Conservation (phyloP, 2,797 vertebrate species). For the Sebastes taczanowskii region DNA sequence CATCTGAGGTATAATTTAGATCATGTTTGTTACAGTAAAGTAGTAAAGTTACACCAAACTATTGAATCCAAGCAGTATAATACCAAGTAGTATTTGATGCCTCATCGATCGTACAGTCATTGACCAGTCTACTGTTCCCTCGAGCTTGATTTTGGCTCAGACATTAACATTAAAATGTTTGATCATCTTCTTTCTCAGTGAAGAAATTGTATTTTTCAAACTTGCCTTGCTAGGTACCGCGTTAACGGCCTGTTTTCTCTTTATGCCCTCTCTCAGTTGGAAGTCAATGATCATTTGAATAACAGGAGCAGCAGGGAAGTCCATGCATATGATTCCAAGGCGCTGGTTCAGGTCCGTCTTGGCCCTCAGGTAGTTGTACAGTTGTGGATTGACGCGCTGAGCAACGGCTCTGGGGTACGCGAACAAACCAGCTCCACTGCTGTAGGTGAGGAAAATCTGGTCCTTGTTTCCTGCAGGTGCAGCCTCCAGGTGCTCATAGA, state of each 20-base stretch:
- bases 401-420: conserved; percentile 82
- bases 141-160: background rate
- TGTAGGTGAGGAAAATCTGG: conserved; percentile 85
- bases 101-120: background rate
- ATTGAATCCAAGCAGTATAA: background rate
- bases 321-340: conserved; percentile 86
- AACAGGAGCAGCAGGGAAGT: conserved; percentile 84
- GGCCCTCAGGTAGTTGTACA: conserved; percentile 78
- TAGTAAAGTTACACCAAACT: background rate
- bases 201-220: conserved; percentile 1
- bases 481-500: conserved; percentile 78
- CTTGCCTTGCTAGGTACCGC: background rate
- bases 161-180: background rate
- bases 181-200: conserved; percentile 2
- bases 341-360: conserved; percentile 58
- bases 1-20: background rate
- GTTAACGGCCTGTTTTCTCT: background rate
- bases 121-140: background rate
- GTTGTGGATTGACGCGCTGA: conserved; percentile 76
- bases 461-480: conserved; percentile 66
- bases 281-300: conserved; percentile 83
- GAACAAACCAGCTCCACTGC: conserved; percentile 84
- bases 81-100: background rate
- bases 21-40: background rate
- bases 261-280: conserved; percentile 60